A percentile compares a stretch with the other conserved stretches of the same genome.
Conservation (phyloP, 2,888 invertebrate species). For the Gnatocerus cornutus region DNA sequence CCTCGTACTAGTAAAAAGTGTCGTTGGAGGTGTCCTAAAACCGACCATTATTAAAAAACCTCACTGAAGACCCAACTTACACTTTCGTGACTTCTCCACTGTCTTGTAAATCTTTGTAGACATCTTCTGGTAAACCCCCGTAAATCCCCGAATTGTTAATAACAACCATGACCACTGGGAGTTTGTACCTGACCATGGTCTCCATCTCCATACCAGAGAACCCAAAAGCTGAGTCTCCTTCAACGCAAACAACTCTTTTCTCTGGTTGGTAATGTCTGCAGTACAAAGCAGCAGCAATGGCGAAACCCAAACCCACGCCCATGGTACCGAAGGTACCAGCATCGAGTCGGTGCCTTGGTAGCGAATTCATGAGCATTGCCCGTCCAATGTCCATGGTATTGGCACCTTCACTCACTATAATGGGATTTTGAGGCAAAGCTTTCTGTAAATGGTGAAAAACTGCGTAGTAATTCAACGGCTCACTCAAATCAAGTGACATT, state of each 20-base stretch:
- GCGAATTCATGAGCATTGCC: slow-evolving; percentile 86
- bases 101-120: slow-evolving; percentile 80
- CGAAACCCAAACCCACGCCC: slow-evolving; percentile 96
- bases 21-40: slow-evolving; percentile 88
- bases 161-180: slow-evolving; percentile 92
- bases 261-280: slow-evolving; percentile 86
- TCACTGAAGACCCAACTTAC: slow-evolving; percentile 73
- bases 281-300: slow-evolving; percentile 92
- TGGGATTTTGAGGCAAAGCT: slow-evolving; percentile 84
- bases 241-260: slow-evolving; percentile 92
- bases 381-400: slow-evolving; percentile 99
- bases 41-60: slow-evolving; percentile 32
- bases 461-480: slow-evolving; percentile 95
- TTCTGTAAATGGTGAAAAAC: slow-evolving; percentile 90
- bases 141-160: slow-evolving; percentile 98
- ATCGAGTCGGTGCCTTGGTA: slow-evolving; percentile 91
- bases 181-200: slow-evolving; percentile 94
- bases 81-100: slow-evolving; percentile 82
- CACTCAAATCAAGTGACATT: slow-evolving; percentile 80
- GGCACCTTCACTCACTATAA: slow-evolving; percentile 97
- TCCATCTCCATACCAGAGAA: slow-evolving; percentile 99
- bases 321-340: slow-evolving; percentile 98
- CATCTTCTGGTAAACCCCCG: slow-evolving; percentile 86
- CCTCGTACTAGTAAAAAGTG: slow-evolving; percentile 83
- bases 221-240: slow-evolving; percentile 98